phyloP scores from a whole-genome alignment of 2,113 vertebrate species.

The Colius striatus region DNA sequence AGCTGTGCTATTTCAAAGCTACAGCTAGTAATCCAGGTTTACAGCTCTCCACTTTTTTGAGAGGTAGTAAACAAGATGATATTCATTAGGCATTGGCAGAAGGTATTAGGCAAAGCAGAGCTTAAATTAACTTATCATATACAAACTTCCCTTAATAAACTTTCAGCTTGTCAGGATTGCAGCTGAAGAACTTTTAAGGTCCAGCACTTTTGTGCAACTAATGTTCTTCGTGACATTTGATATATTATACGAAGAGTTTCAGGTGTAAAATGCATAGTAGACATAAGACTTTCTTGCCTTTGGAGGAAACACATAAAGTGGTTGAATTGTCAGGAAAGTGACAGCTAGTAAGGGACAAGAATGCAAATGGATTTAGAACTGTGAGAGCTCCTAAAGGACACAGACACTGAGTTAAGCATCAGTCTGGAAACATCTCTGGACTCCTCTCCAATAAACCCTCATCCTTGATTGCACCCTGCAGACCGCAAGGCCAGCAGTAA shows the following conservation, averaged over 20 bases:
- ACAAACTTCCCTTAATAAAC: conserved; percentile 36
- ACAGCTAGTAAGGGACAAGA: conserved; percentile 3
- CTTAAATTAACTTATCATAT: conserved; percentile 19
- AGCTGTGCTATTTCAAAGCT: background rate
- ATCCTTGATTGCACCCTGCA: background rate
- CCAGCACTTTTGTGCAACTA: background rate
- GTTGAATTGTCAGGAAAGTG: conserved; percentile 32
- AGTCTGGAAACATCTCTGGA: background rate
- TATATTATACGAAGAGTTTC: background rate
- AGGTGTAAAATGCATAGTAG: conserved; percentile 15
- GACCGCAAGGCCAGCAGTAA: background rate
- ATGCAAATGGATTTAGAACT: background rate
- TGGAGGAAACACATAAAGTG: conserved; percentile 27
- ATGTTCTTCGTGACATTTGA: conserved; percentile 34
- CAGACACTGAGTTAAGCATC: background rate
- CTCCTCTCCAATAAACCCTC: background rate
- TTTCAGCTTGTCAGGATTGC: conserved; percentile 18
- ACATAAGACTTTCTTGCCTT: background rate
- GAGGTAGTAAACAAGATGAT: background rate
- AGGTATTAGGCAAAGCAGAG: background rate
- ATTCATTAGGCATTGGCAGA: background rate
- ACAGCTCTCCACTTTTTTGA: background rate
- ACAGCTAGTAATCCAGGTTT: conserved; percentile 49
- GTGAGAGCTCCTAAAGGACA: background rate
- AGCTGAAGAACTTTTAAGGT: conserved; percentile 6